Percentiles rank a stretch among this genome's conserved stretches.
phyloP scores from a whole-genome alignment of 2,888 invertebrate genomes.

The Athalia rosae region DNA sequence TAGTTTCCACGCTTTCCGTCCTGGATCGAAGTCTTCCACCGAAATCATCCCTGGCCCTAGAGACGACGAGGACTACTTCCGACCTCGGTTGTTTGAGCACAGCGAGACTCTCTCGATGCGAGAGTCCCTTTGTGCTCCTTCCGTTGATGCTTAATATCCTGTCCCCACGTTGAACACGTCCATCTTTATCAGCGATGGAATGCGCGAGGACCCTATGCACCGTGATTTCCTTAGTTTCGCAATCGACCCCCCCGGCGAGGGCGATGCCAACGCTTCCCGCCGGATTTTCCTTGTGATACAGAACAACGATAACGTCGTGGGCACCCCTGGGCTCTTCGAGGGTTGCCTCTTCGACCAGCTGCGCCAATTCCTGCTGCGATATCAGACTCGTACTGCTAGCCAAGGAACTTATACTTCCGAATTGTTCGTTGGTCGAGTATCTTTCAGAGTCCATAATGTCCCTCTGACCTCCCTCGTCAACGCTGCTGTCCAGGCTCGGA shows the following conservation, averaged over 20 bases:
- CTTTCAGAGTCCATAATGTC: conserved; percentile 57
- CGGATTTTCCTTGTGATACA: conserved; percentile 80
- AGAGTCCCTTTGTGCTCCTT: conserved; percentile 86
- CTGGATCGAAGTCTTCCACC: conserved; percentile 59
- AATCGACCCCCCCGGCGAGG: conserved; percentile 91
- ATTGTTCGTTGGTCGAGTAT: conserved; percentile 70
- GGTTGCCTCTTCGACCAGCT: conserved; percentile 81
- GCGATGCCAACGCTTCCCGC: conserved; percentile 90
- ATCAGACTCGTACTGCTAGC: conserved; percentile 77
- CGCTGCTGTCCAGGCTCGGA: conserved; percentile 76
- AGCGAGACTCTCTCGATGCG: conserved; percentile 90
- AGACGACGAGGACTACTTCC: conserved; percentile 86
- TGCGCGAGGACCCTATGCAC: conserved; percentile 92
- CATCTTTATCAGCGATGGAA: conserved; percentile 91
- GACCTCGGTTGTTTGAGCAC: conserved; percentile 88
- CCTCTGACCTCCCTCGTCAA: conserved; percentile 69
- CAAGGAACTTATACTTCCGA: conserved; percentile 77
- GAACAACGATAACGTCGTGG: conserved; percentile 79
- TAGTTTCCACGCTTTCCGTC: conserved; percentile 70
- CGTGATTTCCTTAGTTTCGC: conserved; percentile 93
- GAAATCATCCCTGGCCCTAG: conserved; percentile 73
- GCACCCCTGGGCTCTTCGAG: conserved; percentile 74
- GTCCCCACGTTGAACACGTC: conserved; percentile 89
- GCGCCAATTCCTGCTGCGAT: conserved; percentile 79
- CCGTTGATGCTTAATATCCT: conserved; percentile 93